phyloP scores from a whole-genome alignment of 2,888 invertebrate genomes.

The Fragum whitleyi region DNA sequence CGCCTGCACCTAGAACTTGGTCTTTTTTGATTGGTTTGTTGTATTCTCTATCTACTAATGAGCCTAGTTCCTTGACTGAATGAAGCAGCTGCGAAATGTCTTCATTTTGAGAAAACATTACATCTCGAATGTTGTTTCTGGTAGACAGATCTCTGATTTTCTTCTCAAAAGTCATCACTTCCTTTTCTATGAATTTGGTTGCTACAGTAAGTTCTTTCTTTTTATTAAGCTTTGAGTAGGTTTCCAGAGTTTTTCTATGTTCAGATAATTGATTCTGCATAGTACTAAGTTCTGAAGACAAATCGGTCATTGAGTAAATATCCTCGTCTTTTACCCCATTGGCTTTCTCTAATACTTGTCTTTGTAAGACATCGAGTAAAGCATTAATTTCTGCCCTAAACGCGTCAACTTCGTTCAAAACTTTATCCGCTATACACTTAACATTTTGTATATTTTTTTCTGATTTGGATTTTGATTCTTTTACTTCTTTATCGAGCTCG shows the following conservation, averaged over 20 bases:
- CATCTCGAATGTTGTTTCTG: not conserved
- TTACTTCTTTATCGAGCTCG: not conserved
- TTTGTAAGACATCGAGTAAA: not conserved
- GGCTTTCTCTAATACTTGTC: not conserved
- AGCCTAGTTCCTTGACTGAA: not conserved
- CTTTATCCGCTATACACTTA: not conserved
- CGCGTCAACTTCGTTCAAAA: not conserved
- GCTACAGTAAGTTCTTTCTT: not conserved
- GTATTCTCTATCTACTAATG: not conserved
- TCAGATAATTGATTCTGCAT: not conserved
- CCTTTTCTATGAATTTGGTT: not conserved
- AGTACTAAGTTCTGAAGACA: not conserved
- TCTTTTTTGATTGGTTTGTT: no score
- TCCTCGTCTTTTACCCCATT: not conserved
- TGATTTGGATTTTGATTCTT: not conserved
- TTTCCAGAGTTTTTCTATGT: not conserved
- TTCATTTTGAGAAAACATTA: not conserved
- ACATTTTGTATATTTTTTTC: not conserved
- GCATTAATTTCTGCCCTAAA: conserved; percentile 4
- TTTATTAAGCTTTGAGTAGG: not conserved
- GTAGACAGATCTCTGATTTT: not conserved
- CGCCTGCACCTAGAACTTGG: no score
- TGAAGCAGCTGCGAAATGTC: not conserved
- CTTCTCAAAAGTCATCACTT: not conserved
- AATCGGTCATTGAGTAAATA: not conserved